Evolutionary conservation across 2,113 vertebrate genomes (phyloP), one percentile per base, ranked within the genome.

Genomic region (Hippocampus comes): DNA sequence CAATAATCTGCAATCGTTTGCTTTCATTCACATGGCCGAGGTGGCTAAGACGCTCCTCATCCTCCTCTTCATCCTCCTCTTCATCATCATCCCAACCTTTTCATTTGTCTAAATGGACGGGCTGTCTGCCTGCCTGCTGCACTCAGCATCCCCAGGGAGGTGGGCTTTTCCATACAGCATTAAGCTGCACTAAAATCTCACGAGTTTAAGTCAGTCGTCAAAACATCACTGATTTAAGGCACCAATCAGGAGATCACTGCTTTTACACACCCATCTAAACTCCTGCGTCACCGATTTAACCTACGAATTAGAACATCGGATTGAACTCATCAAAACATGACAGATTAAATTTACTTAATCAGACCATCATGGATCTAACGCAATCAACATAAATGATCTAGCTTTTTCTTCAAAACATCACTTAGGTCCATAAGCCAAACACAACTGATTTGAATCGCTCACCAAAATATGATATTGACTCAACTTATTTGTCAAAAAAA

Each of bases 101-200:
- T 91, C 82, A 91, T 91, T 90, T 89, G 79, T 86, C 79, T 88
- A 88, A 91, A 90, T 88, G 85, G 87, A 88, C 73, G 78, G 55
- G 82, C 67, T 51, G 48, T 76, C 73, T 63, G 78, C 77, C 73
- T 63, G 78, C 74, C 69, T 70, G 81, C 80, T 71, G 71, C 9
- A 60, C 75, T 64, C 78, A 76, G 38, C 73, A 72, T 63, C 78
- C 88, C 80, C 71, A 73, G 64, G 41, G 49, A 38, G 10, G 12
- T 27, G 38, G 41, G 70, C 72, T 80, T 83, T 79, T 79, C 71
- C 65, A 70, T 75, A 34, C 78, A 75, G 81, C 81, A 89, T 89
- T n/a, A 84, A 91, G 89, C 81, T 75, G 82, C 63, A 73, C 79
- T 85, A 76, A 81, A 80, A 82, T 80, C 76, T 69, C 38, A 53